Evolutionary conservation across 2,888 invertebrate genomes (phyloP).

Genomic region (Sabellastarte sp.): DNA sequence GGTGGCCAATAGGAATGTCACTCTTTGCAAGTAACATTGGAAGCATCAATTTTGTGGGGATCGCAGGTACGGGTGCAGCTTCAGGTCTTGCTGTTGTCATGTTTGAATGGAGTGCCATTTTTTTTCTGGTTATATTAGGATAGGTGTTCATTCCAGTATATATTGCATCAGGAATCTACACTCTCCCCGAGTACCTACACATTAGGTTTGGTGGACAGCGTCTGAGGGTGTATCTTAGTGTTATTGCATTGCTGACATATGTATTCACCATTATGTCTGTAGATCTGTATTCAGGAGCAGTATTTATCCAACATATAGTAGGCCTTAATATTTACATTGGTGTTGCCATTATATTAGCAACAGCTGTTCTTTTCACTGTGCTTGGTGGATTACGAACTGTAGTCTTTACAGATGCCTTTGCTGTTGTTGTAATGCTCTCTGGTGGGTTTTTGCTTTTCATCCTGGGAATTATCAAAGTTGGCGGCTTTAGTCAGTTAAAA

Average conservation of each 20-base stretch:
- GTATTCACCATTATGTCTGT: conserved; percentile 21
- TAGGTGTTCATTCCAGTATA: conserved; percentile 62
- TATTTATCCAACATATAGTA: conserved; percentile 45
- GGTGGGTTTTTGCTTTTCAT: too few relatives aligned
- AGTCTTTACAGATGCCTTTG: too few relatives aligned
- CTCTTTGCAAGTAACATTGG: conserved; percentile 27
- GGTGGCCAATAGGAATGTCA: conserved; percentile 28
- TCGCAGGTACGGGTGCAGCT: conserved; percentile 18
- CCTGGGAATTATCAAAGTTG: too few relatives aligned
- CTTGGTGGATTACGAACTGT: conserved; percentile 9
- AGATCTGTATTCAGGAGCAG: conserved; percentile 41
- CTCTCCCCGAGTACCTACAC: conserved; percentile 25
- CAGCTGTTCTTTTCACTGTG: conserved; percentile 47
- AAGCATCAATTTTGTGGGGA: conserved; percentile 18
- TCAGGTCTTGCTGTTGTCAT: conserved; percentile 25
- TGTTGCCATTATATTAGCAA: conserved; percentile 42
- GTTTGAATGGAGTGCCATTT: conserved; percentile 41
- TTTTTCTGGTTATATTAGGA: conserved; percentile 61
- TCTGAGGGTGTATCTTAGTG: conserved; percentile 23
- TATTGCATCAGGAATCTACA: conserved; percentile 55
- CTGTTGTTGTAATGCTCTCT: too few relatives aligned
- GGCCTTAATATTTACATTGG: conserved; percentile 52
- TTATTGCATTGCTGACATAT: conserved; percentile 21
- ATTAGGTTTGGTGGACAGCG: conserved; percentile 22
- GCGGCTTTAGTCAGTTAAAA: too few relatives aligned